These are phyloP conservation scores for Drepana arcuata DNA, from an alignment of 1,140 invertebrate species.

Conservation along the genomic window DNA sequence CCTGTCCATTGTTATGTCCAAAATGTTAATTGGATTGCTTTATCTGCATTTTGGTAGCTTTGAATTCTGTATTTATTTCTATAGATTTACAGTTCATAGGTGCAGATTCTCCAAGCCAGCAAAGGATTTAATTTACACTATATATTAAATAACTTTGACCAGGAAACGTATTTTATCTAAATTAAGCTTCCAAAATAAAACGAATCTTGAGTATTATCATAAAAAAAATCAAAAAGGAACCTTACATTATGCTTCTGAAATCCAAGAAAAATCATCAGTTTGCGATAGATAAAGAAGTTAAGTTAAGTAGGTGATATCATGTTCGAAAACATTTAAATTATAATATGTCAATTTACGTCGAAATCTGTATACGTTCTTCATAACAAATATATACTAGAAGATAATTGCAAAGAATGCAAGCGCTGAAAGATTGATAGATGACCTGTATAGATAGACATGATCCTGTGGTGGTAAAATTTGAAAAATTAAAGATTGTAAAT, in stretches of 20 bases:
- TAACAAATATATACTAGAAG: slow-evolving; percentile 23
- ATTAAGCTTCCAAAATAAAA: slow-evolving; percentile 23
- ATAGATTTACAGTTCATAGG: background rate
- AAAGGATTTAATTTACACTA: slow-evolving; percentile 12
- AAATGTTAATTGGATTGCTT: slow-evolving; percentile 24
- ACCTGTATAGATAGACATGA: too few species aligned
- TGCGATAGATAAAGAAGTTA: too few species aligned
- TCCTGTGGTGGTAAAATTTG: slow-evolving; percentile 7
- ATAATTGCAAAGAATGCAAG: slow-evolving; percentile 40
- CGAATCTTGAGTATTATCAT: slow-evolving; percentile 18
- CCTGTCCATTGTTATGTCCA: slow-evolving; percentile 11
- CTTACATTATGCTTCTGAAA: slow-evolving; percentile 57
- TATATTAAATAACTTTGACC: too few species aligned
- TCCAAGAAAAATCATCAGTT: slow-evolving; percentile 54
- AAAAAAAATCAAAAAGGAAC: slow-evolving; percentile 28
- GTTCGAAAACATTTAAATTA: slow-evolving; percentile 4
- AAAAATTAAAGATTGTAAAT: slow-evolving; percentile 21
- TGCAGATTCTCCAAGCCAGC: slow-evolving; percentile 14
- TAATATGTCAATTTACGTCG: too few species aligned
- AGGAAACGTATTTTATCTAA: background rate
- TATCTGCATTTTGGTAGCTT: slow-evolving; percentile 29
- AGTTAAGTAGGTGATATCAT: slow-evolving; percentile 5
- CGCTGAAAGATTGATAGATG: slow-evolving; percentile 26
- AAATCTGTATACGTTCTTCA: slow-evolving; percentile 20
- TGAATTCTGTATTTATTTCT: slow-evolving; percentile 4